These are phyloP conservation scores for Stegophylla sp. DNA, from an alignment of 2,888 invertebrate genomes.

Conservation along the genomic window DNA sequence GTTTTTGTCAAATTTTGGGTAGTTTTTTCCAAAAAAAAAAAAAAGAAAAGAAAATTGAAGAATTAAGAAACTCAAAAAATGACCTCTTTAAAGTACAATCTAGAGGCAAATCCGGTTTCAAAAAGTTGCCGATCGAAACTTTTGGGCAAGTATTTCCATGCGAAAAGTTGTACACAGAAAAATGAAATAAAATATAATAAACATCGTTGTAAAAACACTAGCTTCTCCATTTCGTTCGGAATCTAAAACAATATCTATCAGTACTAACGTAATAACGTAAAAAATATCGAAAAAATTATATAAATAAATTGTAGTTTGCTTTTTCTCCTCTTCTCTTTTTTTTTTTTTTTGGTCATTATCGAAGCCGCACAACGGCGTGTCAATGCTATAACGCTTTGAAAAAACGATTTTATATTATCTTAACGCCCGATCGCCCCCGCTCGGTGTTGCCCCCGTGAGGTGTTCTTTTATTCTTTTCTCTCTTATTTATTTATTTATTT, in stretches of 20 bases:
- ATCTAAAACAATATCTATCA: background rate
- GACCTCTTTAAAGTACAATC: too few relatives aligned
- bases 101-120: too few relatives aligned
- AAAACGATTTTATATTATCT: conserved; percentile 56
- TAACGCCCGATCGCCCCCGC: conserved; percentile 43
- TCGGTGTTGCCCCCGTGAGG: conserved; percentile 4
- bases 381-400: conserved; percentile 5
- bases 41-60: too few relatives aligned
- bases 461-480: conserved; percentile 10
- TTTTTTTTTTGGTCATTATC: conserved; percentile 20
- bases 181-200: too few relatives aligned
- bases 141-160: too few relatives aligned
- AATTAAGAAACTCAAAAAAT: too few relatives aligned
- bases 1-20: too few relatives aligned
- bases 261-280: background rate
- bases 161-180: too few relatives aligned
- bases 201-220: background rate
- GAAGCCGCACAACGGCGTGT: conserved; percentile 43
- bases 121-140: too few relatives aligned
- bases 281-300: conserved; percentile 16
- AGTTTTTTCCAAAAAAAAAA: too few relatives aligned
- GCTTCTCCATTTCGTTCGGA: too few relatives aligned
- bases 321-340: conserved; percentile 13
- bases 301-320: background rate
- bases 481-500: conserved; percentile 2